Conservation (phyloP, 2,888 invertebrate species). For the Pandemis heparana region DNA sequence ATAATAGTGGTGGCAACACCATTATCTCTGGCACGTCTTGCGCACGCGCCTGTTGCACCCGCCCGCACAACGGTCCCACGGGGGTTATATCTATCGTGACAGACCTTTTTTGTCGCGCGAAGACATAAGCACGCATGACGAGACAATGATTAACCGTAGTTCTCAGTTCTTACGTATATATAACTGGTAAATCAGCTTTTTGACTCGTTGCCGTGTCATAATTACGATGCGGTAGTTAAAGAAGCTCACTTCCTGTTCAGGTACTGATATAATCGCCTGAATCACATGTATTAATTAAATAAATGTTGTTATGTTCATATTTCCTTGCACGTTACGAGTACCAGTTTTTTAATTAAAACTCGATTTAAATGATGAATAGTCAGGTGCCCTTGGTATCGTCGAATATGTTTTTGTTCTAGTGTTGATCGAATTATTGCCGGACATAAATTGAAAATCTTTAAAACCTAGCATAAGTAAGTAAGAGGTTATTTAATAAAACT, state of each 20-base stretch:
- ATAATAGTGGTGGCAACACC: no score
- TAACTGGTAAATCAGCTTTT: neutral
- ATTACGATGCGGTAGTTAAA: conserved; percentile 3
- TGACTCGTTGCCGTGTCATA: neutral
- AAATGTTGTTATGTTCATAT: neutral
- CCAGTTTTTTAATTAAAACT: neutral
- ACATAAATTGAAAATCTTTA: no score
- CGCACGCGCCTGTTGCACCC: no score
- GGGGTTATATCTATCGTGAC: conserved; percentile 3
- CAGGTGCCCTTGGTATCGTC: neutral
- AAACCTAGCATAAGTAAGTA: no score
- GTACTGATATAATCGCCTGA: neutral
- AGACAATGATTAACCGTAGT: conserved; percentile 1
- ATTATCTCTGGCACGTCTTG: no score
- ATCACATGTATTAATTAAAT: neutral
- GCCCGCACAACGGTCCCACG: neutral
- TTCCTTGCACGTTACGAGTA: neutral
- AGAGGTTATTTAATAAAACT: no score
- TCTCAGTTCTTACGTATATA: neutral
- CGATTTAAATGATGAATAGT: no score
- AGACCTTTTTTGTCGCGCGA: neutral
- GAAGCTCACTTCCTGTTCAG: neutral
- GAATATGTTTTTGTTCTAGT: neutral
- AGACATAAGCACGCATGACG: neutral
- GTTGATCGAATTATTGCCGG: no score